Conservation (phyloP, 2,888 invertebrate genomes). For the Unio pictorum region DNA sequence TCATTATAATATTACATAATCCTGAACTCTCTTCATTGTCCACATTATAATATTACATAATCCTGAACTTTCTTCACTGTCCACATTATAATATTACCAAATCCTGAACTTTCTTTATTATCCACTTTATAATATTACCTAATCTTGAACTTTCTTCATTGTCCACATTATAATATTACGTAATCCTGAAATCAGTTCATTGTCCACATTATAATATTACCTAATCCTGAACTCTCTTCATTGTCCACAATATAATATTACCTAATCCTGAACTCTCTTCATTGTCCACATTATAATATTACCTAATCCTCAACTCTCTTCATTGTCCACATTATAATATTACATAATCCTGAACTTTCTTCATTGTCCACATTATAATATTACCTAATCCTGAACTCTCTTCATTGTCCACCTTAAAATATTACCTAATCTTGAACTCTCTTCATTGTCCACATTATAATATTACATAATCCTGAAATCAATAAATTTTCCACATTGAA, state of each 20-base stretch:
- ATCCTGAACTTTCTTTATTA: too few relatives aligned
- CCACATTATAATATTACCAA: too few relatives aligned
- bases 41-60: slow-evolving; percentile 55
- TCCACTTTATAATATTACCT: slow-evolving; percentile 44
- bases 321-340: slow-evolving; percentile 10
- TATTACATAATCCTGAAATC: slow-evolving; percentile 75
- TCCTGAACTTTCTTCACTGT: slow-evolving; percentile 73
- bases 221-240: slow-evolving; percentile 74
- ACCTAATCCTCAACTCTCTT: slow-evolving; percentile 75
- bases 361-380: slow-evolving; percentile 1
- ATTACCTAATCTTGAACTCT: slow-evolving; percentile 78
- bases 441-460: too few relatives aligned
- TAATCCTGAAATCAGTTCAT: too few relatives aligned
- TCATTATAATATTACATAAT: slow-evolving; percentile 58
- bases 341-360: slow-evolving; percentile 75
- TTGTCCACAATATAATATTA: slow-evolving; percentile 25
- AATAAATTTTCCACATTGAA: too few relatives aligned
- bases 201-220: slow-evolving; percentile 36
- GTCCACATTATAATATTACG: too few relatives aligned
- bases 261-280: slow-evolving; percentile 74
- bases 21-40: slow-evolving; percentile 73
- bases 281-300: slow-evolving; percentile 10
- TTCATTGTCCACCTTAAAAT: too few relatives aligned
- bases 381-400: slow-evolving; percentile 75
- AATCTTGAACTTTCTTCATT: slow-evolving; percentile 74